phyloP scores from a whole-genome alignment of 2,888 invertebrate genomes.

The Lithodes maja region DNA sequence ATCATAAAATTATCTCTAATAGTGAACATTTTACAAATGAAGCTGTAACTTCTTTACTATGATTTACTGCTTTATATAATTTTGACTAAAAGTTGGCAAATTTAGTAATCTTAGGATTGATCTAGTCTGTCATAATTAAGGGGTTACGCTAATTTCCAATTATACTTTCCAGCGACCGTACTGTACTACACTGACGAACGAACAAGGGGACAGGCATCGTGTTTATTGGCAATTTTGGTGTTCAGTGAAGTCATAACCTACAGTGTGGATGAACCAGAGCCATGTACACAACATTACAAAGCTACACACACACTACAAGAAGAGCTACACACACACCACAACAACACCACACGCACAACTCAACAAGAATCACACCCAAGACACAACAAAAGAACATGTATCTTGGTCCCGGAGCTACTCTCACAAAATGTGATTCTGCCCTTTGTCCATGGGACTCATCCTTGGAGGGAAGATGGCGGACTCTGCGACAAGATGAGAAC shows the following conservation, averaged over 20 bases:
- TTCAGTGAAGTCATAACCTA: conserved; percentile 41
- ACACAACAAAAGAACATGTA: neutral
- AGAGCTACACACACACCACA: too few species aligned
- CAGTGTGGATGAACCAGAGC: neutral
- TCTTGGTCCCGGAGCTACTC: conserved; percentile 45
- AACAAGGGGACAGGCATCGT: conserved; percentile 49
- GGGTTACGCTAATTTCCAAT: neutral
- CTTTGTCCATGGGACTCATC: conserved; percentile 32
- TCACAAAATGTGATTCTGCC: conserved; percentile 26
- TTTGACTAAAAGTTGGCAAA: too few species aligned
- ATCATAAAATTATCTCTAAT: too few species aligned
- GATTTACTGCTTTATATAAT: too few species aligned
- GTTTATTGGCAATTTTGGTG: conserved; percentile 52
- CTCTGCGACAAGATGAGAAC: conserved; percentile 49
- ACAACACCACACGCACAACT: too few species aligned
- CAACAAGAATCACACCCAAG: too few species aligned
- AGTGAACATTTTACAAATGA: too few species aligned
- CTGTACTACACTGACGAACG: conserved; percentile 48
- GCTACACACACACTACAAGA: neutral
- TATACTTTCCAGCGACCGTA: conserved; percentile 31
- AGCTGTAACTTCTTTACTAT: too few species aligned
- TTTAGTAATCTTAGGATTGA: too few species aligned
- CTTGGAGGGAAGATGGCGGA: conserved; percentile 24
- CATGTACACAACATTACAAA: neutral
- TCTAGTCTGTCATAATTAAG: too few species aligned